Evolutionary conservation across 2,888 invertebrate species (phyloP).

Genomic region (Cordilura impudica): DNA sequence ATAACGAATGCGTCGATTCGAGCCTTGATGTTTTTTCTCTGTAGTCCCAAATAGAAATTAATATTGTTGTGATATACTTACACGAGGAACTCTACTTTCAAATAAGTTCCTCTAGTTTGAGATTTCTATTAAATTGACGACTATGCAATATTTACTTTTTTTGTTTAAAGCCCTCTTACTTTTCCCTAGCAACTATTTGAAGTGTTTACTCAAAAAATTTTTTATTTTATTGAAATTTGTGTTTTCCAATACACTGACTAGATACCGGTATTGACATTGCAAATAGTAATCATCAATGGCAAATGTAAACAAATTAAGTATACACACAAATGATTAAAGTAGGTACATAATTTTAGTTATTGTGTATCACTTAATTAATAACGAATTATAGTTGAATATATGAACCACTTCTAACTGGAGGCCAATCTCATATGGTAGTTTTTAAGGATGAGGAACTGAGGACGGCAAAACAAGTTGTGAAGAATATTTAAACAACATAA

Average conservation of each 20-base stretch:
- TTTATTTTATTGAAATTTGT: background rate
- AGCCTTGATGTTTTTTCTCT: too few relatives aligned
- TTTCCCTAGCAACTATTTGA: too few relatives aligned
- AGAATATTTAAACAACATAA: background rate
- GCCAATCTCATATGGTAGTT: background rate
- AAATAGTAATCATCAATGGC: conserved; percentile 37
- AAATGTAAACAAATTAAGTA: conserved; percentile 39
- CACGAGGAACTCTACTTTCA: too few relatives aligned
- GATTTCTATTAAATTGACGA: too few relatives aligned
- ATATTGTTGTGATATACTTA: too few relatives aligned
- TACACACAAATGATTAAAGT: background rate
- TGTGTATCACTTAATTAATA: conserved; percentile 32
- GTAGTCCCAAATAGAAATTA: too few relatives aligned
- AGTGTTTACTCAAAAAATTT: background rate
- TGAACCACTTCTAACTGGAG: background rate
- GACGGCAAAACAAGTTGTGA: background rate
- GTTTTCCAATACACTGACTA: background rate
- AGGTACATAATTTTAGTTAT: background rate
- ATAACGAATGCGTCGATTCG: too few relatives aligned
- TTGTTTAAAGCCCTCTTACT: too few relatives aligned
- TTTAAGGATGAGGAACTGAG: too few relatives aligned
- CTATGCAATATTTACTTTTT: too few relatives aligned
- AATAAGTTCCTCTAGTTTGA: too few relatives aligned
- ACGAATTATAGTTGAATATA: conserved; percentile 7
- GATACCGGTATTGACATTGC: conserved; percentile 33